Evolutionary conservation across 2,888 invertebrate species (phyloP).

Genomic region (Chelonus formosanus): DNA sequence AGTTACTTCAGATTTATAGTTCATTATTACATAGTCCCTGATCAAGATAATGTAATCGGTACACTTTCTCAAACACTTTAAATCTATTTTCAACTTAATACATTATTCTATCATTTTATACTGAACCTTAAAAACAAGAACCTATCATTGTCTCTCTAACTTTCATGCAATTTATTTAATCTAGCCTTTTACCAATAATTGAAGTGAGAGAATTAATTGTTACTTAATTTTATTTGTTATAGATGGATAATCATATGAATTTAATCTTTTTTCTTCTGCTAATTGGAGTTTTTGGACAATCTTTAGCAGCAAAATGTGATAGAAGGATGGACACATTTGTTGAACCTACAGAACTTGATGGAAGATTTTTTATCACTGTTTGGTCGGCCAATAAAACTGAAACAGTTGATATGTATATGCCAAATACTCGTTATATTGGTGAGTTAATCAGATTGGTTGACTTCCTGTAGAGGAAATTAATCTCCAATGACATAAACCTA

Average conservation of each 20-base stretch:
- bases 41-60: no score
- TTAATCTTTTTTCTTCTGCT: constrained; percentile 30
- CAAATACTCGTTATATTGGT: constrained; percentile 59
- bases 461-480: neutral
- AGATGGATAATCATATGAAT: constrained; percentile 38
- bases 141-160: no score
- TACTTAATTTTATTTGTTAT: neutral
- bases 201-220: no score
- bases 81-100: no score
- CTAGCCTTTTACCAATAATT: no score
- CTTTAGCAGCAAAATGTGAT: constrained; percentile 47
- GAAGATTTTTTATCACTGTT: constrained; percentile 50
- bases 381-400: constrained; percentile 55
- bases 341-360: constrained; percentile 48
- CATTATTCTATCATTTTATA: no score
- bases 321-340: constrained; percentile 49
- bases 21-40: no score
- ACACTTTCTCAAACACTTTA: no score
- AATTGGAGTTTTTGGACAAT: constrained; percentile 7
- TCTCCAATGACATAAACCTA: no score
- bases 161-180: no score
- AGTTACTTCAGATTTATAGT: no score
- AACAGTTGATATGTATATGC: constrained; percentile 54
- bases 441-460: constrained; percentile 36
- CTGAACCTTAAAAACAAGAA: no score